Evolutionary conservation across 1,140 invertebrate species (phyloP).

Genomic region (Musca vetustissima): DNA sequence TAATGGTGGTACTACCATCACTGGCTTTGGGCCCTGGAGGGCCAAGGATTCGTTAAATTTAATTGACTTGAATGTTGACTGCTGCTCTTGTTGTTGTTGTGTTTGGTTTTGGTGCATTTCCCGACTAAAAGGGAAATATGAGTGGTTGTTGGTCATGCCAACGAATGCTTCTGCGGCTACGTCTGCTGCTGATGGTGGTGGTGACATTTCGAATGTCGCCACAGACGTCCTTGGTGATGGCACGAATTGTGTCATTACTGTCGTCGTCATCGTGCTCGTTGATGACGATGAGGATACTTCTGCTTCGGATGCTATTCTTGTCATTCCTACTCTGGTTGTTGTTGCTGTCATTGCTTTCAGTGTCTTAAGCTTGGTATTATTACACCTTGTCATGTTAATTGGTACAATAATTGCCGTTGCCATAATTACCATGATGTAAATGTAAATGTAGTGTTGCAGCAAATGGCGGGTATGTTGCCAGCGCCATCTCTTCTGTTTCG

Average conservation of each 20-base stretch:
- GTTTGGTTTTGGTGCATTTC: constrained; percentile 13
- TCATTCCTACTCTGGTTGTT: not conserved
- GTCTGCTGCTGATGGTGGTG: not conserved
- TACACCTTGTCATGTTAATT: constrained; percentile 23
- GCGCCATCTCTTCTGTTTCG: constrained; percentile 21
- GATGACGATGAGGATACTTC: not conserved
- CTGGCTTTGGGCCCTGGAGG: not conserved
- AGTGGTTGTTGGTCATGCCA: not conserved
- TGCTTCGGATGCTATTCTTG: not conserved
- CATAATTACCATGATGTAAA: constrained; percentile 12
- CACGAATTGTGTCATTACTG: not conserved
- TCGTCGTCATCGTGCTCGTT: not conserved
- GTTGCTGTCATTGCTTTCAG: not conserved
- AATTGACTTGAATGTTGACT: constrained; percentile 15
- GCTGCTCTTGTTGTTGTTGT: no score
- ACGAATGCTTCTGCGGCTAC: no score
- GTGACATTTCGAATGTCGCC: not conserved
- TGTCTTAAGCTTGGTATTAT: not conserved
- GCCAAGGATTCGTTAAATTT: constrained; percentile 4
- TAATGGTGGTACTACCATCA: not conserved
- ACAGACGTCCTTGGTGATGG: no score
- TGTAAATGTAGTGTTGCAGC: not conserved
- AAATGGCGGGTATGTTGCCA: constrained; percentile 17
- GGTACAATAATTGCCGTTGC: constrained; percentile 17
- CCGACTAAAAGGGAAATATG: not conserved